Evolutionary conservation across 1,140 invertebrate species (phyloP).

Genomic region (Philotrypesis tridentata): DNA sequence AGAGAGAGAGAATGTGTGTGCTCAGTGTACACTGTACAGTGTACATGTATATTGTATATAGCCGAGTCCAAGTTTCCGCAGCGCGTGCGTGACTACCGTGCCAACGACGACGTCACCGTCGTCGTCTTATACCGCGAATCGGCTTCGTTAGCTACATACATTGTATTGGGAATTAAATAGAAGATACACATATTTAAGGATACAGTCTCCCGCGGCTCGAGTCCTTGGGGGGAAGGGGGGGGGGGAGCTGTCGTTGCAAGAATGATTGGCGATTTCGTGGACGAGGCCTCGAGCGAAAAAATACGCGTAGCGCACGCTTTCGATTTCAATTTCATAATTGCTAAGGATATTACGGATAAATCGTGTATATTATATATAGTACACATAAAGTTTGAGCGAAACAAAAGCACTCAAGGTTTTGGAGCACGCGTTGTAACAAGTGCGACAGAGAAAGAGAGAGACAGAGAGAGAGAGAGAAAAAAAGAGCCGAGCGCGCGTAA

Average conservation of each 20-base stretch:
- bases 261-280: neutral
- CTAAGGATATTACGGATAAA: neutral
- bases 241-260: too few relatives aligned
- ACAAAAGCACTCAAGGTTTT: neutral
- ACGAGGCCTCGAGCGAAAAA: neutral
- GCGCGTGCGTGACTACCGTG: neutral
- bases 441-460: too few relatives aligned
- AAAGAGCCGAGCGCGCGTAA: neutral
- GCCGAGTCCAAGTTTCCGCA: neutral
- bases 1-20: too few relatives aligned
- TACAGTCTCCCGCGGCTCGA: too few relatives aligned
- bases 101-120: neutral
- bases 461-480: too few relatives aligned
- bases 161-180: neutral
- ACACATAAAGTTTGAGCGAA: too few relatives aligned
- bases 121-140: slow-evolving; percentile 3
- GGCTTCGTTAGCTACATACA: neutral
- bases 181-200: neutral
- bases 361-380: too few relatives aligned
- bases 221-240: neutral
- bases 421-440: too few relatives aligned
- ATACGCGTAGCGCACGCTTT: neutral
- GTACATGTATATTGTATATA: neutral
- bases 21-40: too few relatives aligned
- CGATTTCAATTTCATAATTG: neutral